Percentiles rank a stretch among this genome's conserved stretches.
Evolutionary conservation across 2,888 invertebrate genomes (phyloP).

Genomic region (Gymnosoma rotundatum): DNA sequence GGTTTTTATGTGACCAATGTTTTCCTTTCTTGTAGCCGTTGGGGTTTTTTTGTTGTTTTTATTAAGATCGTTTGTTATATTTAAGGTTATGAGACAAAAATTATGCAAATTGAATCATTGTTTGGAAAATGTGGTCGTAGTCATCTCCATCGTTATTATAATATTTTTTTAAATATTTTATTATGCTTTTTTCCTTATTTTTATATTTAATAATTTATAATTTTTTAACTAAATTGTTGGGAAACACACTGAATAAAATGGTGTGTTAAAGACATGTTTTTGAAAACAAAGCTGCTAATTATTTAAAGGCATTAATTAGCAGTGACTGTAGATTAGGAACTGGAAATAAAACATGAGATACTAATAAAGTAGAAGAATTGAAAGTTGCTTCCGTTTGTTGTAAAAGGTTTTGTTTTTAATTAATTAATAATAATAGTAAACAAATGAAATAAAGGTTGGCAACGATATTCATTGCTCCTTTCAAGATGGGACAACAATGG

Average conservation of each 20-base stretch:
- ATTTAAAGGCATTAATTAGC: constrained; percentile 47
- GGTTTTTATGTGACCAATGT: constrained; percentile 32
- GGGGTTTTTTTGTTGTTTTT: neutral
- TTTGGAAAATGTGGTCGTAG: constrained; percentile 32
- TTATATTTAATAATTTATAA: constrained; percentile 45
- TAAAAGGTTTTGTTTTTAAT: too few relatives aligned
- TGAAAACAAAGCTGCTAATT: constrained; percentile 30
- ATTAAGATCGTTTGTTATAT: constrained; percentile 5
- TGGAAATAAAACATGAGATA: neutral
- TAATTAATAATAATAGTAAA: too few relatives aligned
- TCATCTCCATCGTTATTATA: neutral
- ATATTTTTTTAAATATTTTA: constrained; percentile 30
- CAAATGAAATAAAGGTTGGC: too few relatives aligned
- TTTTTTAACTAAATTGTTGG: constrained; percentile 58
- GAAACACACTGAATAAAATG: constrained; percentile 44
- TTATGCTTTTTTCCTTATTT: constrained; percentile 29
- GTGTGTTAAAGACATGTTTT: neutral
- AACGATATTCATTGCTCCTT: too few relatives aligned
- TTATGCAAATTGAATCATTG: constrained; percentile 68
- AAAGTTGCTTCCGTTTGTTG: neutral
- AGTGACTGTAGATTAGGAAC: constrained; percentile 9
- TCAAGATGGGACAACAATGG: too few relatives aligned
- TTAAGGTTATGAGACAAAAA: constrained; percentile 69
- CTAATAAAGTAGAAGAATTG: neutral
- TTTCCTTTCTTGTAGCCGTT: constrained; percentile 30